phyloP scores from a whole-genome alignment of 2,888 invertebrate genomes.

The Cecidostiba fungosa region DNA sequence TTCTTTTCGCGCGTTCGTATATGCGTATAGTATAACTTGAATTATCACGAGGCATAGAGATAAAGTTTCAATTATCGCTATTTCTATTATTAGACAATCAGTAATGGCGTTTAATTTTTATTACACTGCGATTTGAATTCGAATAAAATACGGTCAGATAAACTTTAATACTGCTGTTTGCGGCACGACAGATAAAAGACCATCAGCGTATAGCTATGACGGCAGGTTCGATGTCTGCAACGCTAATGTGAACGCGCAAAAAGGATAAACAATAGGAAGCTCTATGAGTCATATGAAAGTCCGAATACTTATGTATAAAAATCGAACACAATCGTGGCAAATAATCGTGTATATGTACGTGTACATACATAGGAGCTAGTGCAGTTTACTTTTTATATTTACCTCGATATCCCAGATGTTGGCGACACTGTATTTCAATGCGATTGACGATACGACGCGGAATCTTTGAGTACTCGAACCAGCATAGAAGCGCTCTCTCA shows the following conservation, averaged over 20 bases:
- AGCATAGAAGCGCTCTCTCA: too few relatives aligned
- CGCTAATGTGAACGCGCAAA: background rate
- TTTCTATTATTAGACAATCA: background rate
- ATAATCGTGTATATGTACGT: background rate
- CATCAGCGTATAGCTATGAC: too few relatives aligned
- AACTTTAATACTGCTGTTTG: background rate
- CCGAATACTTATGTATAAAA: conserved; percentile 6
- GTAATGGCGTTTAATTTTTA: background rate
- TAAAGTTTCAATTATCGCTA: background rate
- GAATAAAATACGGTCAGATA: background rate
- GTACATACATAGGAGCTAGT: background rate
- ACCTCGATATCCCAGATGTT: background rate
- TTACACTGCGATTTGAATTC: background rate
- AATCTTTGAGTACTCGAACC: too few relatives aligned
- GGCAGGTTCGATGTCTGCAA: background rate
- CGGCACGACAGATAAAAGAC: background rate
- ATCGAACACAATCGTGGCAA: background rate
- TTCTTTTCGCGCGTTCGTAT: background rate
- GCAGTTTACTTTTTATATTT: background rate
- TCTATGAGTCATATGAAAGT: conserved; percentile 6
- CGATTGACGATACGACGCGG: too few relatives aligned
- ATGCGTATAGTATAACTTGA: background rate
- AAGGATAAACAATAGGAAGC: background rate
- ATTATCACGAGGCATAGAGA: background rate
- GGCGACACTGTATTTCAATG: background rate